Base-by-base conservation (phyloP, 2,113 vertebrate genomes). In the Chauna torquata region DNA sequence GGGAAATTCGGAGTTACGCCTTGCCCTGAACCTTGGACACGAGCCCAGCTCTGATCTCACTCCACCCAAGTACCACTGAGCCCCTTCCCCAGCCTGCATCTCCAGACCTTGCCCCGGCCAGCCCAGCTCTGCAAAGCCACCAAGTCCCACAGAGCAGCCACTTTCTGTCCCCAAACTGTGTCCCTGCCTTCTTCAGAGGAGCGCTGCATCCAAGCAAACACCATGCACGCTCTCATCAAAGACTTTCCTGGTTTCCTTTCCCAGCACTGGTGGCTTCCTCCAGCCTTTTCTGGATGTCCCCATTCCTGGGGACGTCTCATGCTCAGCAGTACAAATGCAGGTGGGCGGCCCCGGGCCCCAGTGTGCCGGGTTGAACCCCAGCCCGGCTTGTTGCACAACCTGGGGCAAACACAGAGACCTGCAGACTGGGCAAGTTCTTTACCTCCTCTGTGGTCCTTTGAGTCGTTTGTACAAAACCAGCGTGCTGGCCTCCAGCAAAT, bases 1-100 rank as follows among this genome's bases (percentile, higher is more conserved):
- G 93, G 87, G 92, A 96, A 97, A 93, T 36, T 40, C 20, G 0
- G 74, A 76, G 57, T 2, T 42, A 9, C 44, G 92, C 94, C 64
- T 82, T 81, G 92, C 88, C 72, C 82, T 86, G 65, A 24, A 57
- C 86, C 91, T 76, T 96, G 96, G 91, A 78, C 0, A 1, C 27
- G 83, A 93, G 95, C 96, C 95, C 96, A 69, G 88, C 88, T 84
- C 88, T 58, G 55, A 83, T 38, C 90, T 83, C 2, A 6, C 47
- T 82, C 61, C 8, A 0, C 25, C 17, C 6, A 1, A 87, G 61
- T 85, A 78, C 92, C 90, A 61, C 70, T 28, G 16, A 86, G 16
- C 75, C 78, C 84, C 84, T 65, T 94, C 72, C 85, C 86, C 83
- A 82, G 36, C 34, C 42, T 25, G 12, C 0, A 0, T 11, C 55